Conservation (phyloP, 2,888 invertebrate species). For the Gonocerus acuteangulatus region DNA sequence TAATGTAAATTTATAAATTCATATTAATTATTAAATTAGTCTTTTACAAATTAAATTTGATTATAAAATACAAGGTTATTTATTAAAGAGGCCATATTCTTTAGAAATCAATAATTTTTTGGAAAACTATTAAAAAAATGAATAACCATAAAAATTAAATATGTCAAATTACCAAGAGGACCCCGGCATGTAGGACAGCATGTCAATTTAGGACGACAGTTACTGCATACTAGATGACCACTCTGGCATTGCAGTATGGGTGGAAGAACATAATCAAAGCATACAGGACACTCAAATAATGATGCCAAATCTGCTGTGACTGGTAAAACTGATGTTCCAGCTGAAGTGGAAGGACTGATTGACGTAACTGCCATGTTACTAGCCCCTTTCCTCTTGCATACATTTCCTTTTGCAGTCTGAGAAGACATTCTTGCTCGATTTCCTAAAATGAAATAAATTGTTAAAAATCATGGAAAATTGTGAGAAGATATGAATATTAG, state of each 20-base stretch:
- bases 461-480: no score
- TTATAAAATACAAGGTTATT: no score
- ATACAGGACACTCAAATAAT: slow-evolving; percentile 91
- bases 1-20: no score
- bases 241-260: slow-evolving; percentile 98
- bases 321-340: slow-evolving; percentile 31
- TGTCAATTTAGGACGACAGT: slow-evolving; percentile 91
- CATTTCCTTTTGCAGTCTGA: not conserved
- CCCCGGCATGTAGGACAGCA: slow-evolving; percentile 98
- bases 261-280: slow-evolving; percentile 98
- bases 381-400: not conserved
- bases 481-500: no score
- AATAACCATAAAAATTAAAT: no score
- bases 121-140: no score
- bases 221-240: slow-evolving; percentile 96
- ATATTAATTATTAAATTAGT: no score
- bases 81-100: no score
- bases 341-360: slow-evolving; percentile 7
- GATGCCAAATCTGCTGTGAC: slow-evolving; percentile 74
- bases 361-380: not conserved
- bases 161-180: slow-evolving; percentile 66
- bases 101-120: no score
- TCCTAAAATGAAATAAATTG: not conserved
- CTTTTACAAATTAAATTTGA: no score
- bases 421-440: not conserved